These are phyloP conservation scores for Telmatherina bonti DNA, from an alignment of 2,797 vertebrate genomes.

Conservation along the genomic window DNA sequence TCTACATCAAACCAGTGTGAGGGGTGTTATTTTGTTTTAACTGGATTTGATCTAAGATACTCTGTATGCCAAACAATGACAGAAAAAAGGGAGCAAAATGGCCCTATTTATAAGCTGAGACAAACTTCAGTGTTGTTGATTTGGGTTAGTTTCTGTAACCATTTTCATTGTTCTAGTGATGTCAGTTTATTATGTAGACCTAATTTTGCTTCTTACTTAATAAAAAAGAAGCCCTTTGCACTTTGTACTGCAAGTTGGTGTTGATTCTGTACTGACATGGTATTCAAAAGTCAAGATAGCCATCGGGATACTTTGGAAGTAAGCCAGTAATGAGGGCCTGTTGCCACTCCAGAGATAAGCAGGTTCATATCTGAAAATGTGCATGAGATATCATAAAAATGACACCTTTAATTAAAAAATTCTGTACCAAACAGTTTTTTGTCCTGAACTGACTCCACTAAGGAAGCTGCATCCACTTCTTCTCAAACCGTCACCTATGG, in stretches of 20 bases:
- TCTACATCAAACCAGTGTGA: not conserved
- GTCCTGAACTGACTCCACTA: constrained; percentile 7
- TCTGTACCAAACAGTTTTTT: not conserved
- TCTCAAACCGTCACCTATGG: not conserved
- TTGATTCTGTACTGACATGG: not conserved
- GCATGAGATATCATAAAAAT: not conserved
- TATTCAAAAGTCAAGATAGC: not conserved
- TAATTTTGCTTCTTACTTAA: not conserved
- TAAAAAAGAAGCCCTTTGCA: not conserved
- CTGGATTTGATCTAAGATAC: too few species aligned
- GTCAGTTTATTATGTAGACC: not conserved
- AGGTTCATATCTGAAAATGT: not conserved
- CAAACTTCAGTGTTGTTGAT: not conserved
- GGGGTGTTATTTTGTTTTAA: too few species aligned
- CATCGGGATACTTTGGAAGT: not conserved
- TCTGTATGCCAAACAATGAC: not conserved
- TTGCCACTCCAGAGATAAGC: not conserved
- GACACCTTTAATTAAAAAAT: not conserved
- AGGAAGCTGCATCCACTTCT: constrained; percentile 14
- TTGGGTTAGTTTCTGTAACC: not conserved
- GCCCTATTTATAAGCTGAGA: not conserved
- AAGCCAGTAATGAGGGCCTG: not conserved
- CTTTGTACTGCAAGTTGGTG: not conserved
- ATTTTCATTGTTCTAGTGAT: not conserved
- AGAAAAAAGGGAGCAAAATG: not conserved